phyloP scores from a whole-genome alignment of 2,113 vertebrate species.

The Epinephelus moara region DNA sequence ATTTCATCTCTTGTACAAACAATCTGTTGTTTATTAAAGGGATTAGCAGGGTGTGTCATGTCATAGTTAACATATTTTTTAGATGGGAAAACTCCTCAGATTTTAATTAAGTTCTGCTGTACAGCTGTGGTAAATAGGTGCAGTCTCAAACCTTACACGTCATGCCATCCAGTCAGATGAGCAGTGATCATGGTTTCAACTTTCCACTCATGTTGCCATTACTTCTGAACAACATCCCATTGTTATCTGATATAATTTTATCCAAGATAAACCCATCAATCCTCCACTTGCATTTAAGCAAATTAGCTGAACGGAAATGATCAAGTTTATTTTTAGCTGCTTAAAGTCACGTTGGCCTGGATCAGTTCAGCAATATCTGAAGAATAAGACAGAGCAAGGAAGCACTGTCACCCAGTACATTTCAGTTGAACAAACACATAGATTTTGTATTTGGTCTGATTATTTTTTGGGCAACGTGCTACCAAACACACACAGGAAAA shows the following conservation, averaged over 20 bases:
- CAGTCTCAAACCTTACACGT: too few species aligned
- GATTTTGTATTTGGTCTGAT: background rate
- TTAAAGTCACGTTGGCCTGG: background rate
- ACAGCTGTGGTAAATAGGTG: background rate
- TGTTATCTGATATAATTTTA: background rate
- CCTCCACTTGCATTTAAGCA: background rate
- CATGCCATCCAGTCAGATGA: background rate
- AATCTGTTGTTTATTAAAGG: background rate
- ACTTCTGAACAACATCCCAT: background rate
- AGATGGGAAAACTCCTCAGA: background rate
- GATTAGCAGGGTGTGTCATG: background rate
- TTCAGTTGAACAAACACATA: background rate
- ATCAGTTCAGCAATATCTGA: background rate
- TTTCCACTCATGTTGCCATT: conserved; percentile 5
- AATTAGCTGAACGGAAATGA: background rate
- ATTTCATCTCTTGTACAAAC: background rate
- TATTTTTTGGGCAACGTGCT: background rate
- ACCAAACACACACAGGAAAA: background rate
- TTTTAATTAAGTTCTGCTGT: conserved; percentile 9
- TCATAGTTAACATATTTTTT: background rate
- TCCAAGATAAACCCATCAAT: background rate
- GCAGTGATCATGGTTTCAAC: background rate
- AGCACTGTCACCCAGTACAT: background rate
- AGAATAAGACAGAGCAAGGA: background rate
- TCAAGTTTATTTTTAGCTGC: background rate